Evolutionary conservation across 1,140 invertebrate genomes (phyloP).

Genomic region (Drosophila yakuba): DNA sequence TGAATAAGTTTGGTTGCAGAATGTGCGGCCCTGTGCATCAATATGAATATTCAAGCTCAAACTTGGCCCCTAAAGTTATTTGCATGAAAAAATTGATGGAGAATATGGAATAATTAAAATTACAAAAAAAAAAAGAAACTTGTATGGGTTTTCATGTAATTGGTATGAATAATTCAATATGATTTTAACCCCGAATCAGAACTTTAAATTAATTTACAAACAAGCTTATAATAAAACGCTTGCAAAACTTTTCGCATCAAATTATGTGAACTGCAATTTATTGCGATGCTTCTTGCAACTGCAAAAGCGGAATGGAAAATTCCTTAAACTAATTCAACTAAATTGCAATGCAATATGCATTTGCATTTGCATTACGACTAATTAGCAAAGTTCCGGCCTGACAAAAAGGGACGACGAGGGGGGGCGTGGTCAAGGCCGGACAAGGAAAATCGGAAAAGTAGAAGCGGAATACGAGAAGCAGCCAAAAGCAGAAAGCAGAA

Average conservation of each 20-base stretch:
- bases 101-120: background rate
- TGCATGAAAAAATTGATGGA: background rate
- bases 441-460: conserved; percentile 14
- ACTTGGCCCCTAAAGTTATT: conserved; percentile 2
- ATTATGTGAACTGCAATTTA: conserved; percentile 12
- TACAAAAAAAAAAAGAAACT: background rate
- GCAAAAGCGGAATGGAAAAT: too few species aligned
- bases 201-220: too few species aligned
- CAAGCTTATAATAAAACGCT: background rate
- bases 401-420: background rate
- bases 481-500: conserved; percentile 1
- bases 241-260: background rate
- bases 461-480: background rate
- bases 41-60: conserved; percentile 28
- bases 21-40: conserved; percentile 7
- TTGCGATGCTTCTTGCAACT: background rate
- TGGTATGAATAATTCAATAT: too few species aligned
- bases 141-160: too few species aligned
- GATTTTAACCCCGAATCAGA: too few species aligned
- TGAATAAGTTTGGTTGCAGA: conserved; percentile 27
- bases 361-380: conserved; percentile 25
- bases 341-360: conserved; percentile 35
- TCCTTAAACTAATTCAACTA: conserved; percentile 15
- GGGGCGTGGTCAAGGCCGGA: conserved; percentile 36
- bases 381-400: conserved; percentile 38